A percentile compares a stretch with the other conserved stretches of the same genome.
Evolutionary conservation across 1,140 invertebrate species (phyloP).

Genomic region (Diorhabda sublineata): DNA sequence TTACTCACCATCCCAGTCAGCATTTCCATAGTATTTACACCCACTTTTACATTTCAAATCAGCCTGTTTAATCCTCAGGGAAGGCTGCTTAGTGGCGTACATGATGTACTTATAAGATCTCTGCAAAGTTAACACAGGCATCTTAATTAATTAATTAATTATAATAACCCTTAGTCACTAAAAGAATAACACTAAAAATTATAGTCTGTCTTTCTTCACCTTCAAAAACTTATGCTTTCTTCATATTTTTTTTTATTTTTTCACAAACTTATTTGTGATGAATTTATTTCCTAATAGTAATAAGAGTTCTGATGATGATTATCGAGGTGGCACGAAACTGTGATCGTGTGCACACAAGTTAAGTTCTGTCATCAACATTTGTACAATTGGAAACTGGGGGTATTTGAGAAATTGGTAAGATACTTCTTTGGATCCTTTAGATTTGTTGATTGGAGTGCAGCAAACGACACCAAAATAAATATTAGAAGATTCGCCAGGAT

Average conservation of each 20-base stretch:
- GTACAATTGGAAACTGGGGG: conserved; percentile 30
- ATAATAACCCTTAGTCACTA: neutral
- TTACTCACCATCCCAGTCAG: conserved; percentile 75
- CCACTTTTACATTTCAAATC: conserved; percentile 93
- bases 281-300: neutral
- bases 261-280: neutral
- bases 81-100: conserved; percentile 68
- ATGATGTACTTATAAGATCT: conserved; percentile 51
- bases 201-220: neutral
- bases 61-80: conserved; percentile 72
- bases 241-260: neutral
- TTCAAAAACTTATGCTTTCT: no score
- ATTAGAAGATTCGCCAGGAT: conserved; percentile 36
- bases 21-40: conserved; percentile 95
- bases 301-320: conserved; percentile 9
- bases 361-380: conserved; percentile 39
- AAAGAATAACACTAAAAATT: neutral
- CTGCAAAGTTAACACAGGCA: conserved; percentile 42
- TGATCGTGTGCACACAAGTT: conserved; percentile 40
- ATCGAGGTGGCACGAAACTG: conserved; percentile 41
- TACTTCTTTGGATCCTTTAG: conserved; percentile 18
- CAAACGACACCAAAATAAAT: conserved; percentile 20
- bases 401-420: conserved; percentile 28
- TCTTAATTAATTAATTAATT: conserved; percentile 25
- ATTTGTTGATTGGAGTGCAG: conserved; percentile 7